Percentiles rank a stretch among this genome's conserved stretches.
These are phyloP conservation scores for Zootermopsis nevadensis DNA, from an alignment of 2,888 invertebrate species.

Conservation along the genomic window DNA sequence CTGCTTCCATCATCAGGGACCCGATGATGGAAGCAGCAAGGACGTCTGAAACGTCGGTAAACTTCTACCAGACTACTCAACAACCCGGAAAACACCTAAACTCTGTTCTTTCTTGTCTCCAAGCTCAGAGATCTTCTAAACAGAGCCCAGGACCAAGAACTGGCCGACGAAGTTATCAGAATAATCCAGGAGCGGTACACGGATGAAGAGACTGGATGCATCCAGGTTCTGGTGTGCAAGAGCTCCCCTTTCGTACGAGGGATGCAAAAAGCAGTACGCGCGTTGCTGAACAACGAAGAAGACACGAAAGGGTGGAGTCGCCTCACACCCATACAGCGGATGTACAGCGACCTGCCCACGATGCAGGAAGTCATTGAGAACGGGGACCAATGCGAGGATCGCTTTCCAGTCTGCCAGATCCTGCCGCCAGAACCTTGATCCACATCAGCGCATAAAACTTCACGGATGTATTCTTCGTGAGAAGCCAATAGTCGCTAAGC, in stretches of 20 bases:
- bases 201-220: constrained; percentile 63
- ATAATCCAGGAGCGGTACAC: constrained; percentile 11
- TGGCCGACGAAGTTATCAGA: constrained; percentile 68
- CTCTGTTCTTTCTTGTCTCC: neutral
- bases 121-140: constrained; percentile 66
- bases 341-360: constrained; percentile 74
- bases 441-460: too few species aligned
- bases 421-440: neutral
- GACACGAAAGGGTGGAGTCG: constrained; percentile 43
- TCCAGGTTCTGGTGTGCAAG: constrained; percentile 81
- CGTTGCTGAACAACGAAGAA: constrained; percentile 56
- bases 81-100: too few species aligned
- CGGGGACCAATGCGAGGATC: constrained; percentile 73
- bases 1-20: too few species aligned
- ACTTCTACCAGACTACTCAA: too few species aligned
- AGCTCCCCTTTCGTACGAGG: constrained; percentile 79
- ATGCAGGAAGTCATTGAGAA: constrained; percentile 70
- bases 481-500: too few species aligned
- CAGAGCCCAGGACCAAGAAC: constrained; percentile 71
- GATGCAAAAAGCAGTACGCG: constrained; percentile 76
- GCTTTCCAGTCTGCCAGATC: constrained; percentile 65
- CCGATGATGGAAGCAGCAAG: too few species aligned
- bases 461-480: too few species aligned
- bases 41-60: too few species aligned
- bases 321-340: constrained; percentile 59